Conservation (phyloP, 2,113 vertebrate genomes). For the Platanista minor region DNA sequence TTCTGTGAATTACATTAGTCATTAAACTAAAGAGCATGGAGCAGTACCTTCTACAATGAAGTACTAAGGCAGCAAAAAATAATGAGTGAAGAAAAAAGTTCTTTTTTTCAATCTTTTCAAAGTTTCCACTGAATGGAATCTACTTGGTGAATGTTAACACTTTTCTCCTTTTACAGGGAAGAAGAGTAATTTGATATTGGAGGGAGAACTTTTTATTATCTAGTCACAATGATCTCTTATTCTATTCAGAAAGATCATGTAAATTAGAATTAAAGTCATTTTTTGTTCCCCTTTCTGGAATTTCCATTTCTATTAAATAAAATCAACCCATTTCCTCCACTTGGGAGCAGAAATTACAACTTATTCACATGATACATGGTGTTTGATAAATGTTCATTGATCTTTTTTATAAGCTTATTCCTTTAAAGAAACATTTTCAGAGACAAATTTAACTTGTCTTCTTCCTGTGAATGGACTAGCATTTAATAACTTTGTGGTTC, state of each 20-base stretch:
- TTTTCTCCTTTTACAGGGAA: neutral
- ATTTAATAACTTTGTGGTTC: neutral
- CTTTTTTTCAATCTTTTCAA: neutral
- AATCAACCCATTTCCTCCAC: neutral
- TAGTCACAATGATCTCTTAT: neutral
- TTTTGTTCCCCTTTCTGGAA: neutral
- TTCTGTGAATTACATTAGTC: neutral
- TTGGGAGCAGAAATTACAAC: neutral
- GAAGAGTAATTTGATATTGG: neutral
- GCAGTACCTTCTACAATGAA: neutral
- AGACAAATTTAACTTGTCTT: neutral
- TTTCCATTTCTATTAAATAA: constrained; percentile 1
- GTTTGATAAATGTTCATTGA: neutral
- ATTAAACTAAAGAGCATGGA: neutral
- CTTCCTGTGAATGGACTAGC: neutral
- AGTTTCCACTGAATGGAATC: neutral
- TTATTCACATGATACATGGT: neutral
- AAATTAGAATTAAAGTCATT: neutral
- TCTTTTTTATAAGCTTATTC: neutral
- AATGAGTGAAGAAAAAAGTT: neutral
- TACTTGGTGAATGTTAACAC: neutral
- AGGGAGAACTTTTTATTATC: neutral
- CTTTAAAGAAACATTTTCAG: neutral
- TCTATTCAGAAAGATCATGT: neutral
- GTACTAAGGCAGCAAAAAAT: neutral